Evolutionary conservation across 2,113 vertebrate species (phyloP), one percentile per base, ranked within the genome.

Genomic region (Rhagologus leucostigma): DNA sequence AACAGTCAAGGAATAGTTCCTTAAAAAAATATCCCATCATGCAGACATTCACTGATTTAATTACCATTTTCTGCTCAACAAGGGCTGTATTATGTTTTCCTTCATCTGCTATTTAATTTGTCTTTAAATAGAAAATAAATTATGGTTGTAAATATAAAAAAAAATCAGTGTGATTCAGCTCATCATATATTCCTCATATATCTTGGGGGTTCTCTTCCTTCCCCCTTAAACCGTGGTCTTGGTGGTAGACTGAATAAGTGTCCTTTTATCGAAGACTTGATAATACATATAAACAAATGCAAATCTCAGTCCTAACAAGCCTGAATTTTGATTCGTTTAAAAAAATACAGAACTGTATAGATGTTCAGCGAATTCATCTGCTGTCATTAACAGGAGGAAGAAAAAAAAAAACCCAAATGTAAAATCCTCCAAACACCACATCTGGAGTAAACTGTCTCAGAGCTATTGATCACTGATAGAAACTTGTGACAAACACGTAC

Each of bases 21-120:
- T 60, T 57, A 56, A 3, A 74, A 84, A 95, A 70, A 52, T 11
- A 82, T 27, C 39, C 55, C 35, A 27, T 95, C 57, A 82, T 24
- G 6, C 65, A 87, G 79, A 69, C 79, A 75, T 87, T 96, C 83
- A 50, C 32, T 87, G 80, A 85, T 94, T 90, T 96, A 95, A 96
- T 96, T 67, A 93, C 77, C 67, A 94, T 97, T 94, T 97, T 97
- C 92, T 94, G 93, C 88, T 93, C 93, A 92, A 93, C 67, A 57
- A 88, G 82, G 87, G 84, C 35, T 70, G n/a, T 82, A 84, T 56
- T 77, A 63, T 95, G 64, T 87, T 97, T 97, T 94, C 24, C 83
- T 96, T 93, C 56, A 87, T 75, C 91, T 95, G 12, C 52, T 63
- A 87, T 96, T 97, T 97, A 85, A 70, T 92, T 92, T 55, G 16